phyloP scores from a whole-genome alignment of 2,888 invertebrate genomes.

The Nesidiocoris tenuis region DNA sequence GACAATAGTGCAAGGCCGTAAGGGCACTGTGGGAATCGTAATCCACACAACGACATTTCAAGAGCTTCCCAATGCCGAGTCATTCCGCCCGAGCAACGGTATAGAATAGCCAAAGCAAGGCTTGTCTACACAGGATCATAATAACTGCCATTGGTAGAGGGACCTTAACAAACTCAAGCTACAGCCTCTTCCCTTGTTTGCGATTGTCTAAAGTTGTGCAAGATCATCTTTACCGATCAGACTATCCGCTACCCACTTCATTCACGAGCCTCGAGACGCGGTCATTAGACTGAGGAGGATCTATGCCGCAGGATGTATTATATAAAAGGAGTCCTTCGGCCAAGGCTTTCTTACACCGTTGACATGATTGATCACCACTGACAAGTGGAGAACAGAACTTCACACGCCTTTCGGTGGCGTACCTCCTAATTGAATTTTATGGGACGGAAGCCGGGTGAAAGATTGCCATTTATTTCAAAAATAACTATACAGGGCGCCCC shows the following conservation, averaged over 20 bases:
- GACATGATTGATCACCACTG: slow-evolving; percentile 29
- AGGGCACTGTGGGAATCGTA: slow-evolving; percentile 15
- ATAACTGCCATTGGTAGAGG: slow-evolving; percentile 16
- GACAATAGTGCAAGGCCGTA: slow-evolving; percentile 22
- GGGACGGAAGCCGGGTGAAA: neutral
- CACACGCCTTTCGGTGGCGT: slow-evolving; percentile 1
- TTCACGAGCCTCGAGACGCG: slow-evolving; percentile 22
- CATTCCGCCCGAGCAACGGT: slow-evolving; percentile 32
- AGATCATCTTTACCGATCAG: slow-evolving; percentile 30
- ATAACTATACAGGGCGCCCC: neutral
- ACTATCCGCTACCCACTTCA: slow-evolving; percentile 38
- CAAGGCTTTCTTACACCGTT: slow-evolving; percentile 6
- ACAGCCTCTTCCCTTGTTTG: slow-evolving; percentile 25
- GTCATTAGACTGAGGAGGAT: slow-evolving; percentile 15
- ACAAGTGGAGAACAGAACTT: slow-evolving; percentile 7
- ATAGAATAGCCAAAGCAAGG: neutral
- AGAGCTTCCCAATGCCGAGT: slow-evolving; percentile 14
- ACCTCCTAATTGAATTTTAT: neutral
- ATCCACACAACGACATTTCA: slow-evolving; percentile 30
- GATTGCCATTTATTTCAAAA: neutral
- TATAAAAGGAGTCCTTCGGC: neutral
- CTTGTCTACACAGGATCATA: slow-evolving; percentile 5
- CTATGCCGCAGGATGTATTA: too few relatives aligned
- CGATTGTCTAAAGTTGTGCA: slow-evolving; percentile 35
- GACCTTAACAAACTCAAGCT: slow-evolving; percentile 23